A percentile compares a stretch with the other conserved stretches of the same genome.
Conservation (phyloP, 2,113 vertebrate genomes). For the Cricetomys ansorgei region DNA sequence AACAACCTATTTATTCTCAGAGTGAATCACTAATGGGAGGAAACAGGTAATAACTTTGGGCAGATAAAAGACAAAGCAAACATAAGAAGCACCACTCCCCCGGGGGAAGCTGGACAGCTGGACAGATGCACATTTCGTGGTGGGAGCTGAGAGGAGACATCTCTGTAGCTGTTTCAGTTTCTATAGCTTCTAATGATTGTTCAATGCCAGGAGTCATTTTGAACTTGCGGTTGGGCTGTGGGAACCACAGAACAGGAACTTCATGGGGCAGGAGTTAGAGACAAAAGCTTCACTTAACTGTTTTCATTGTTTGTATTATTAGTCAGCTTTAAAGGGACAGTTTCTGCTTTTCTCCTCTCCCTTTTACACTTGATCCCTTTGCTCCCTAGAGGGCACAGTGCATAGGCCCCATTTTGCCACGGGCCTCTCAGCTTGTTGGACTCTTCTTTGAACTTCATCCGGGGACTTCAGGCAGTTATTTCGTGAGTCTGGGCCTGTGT, state of each 20-base stretch:
- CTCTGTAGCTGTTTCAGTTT: conserved; percentile 29
- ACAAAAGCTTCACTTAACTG: conserved; percentile 35
- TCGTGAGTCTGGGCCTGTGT: not conserved
- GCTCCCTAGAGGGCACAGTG: not conserved
- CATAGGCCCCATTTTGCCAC: not conserved
- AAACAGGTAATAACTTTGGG: not conserved
- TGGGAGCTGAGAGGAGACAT: not conserved
- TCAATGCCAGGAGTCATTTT: conserved; percentile 8
- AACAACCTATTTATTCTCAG: not conserved
- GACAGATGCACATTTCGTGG: not conserved
- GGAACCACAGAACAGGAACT: conserved; percentile 72
- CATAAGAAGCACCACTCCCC: not conserved
- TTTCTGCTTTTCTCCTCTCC: not conserved
- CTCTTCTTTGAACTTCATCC: not conserved
- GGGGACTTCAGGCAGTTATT: not conserved
- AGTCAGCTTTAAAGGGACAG: conserved; percentile 2
- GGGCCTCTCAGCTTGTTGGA: not conserved
- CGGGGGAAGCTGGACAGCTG: not conserved
- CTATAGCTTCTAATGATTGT: not conserved
- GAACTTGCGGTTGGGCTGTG: not conserved
- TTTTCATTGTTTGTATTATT: not conserved
- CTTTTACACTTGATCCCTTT: not conserved
- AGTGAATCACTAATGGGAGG: not conserved
- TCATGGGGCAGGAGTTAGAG: not conserved
- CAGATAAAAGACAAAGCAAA: not conserved